Evolutionary conservation across 2,888 invertebrate species (phyloP).

Genomic region (Eudasyphora cyanicolor): DNA sequence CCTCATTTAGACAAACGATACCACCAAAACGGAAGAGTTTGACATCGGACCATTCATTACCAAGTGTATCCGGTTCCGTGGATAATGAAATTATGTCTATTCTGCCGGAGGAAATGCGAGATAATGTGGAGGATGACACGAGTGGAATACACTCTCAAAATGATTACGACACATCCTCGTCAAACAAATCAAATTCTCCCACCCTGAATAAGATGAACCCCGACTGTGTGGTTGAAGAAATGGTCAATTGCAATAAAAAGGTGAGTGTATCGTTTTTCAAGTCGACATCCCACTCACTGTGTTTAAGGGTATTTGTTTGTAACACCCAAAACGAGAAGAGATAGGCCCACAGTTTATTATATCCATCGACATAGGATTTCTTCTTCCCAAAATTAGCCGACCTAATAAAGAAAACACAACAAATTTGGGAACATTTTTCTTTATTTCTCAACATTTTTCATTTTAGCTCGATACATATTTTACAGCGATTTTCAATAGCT

Average conservation of each 20-base stretch:
- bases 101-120: slow-evolving; percentile 76
- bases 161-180: slow-evolving; percentile 58
- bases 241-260: slow-evolving; percentile 65
- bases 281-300: too few species aligned
- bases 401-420: too few species aligned
- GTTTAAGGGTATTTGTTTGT: too few species aligned
- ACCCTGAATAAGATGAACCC: slow-evolving; percentile 66
- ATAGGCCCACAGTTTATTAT: too few species aligned
- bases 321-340: too few species aligned
- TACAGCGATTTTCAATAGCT: too few species aligned
- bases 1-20: slow-evolving; percentile 51
- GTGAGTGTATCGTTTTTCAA: too few species aligned
- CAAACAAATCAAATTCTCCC: slow-evolving; percentile 50
- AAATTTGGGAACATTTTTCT: too few species aligned
- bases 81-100: slow-evolving; percentile 79
- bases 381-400: too few species aligned
- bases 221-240: slow-evolving; percentile 65
- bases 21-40: slow-evolving; percentile 75
- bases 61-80: slow-evolving; percentile 49
- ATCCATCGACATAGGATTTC: too few species aligned
- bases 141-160: slow-evolving; percentile 70
- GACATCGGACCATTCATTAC: slow-evolving; percentile 62
- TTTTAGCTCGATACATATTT: too few species aligned
- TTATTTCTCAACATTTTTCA: too few species aligned
- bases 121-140: slow-evolving; percentile 69